Conservation (phyloP, 2,797 vertebrate species). For the Benthosema pterotum region DNA sequence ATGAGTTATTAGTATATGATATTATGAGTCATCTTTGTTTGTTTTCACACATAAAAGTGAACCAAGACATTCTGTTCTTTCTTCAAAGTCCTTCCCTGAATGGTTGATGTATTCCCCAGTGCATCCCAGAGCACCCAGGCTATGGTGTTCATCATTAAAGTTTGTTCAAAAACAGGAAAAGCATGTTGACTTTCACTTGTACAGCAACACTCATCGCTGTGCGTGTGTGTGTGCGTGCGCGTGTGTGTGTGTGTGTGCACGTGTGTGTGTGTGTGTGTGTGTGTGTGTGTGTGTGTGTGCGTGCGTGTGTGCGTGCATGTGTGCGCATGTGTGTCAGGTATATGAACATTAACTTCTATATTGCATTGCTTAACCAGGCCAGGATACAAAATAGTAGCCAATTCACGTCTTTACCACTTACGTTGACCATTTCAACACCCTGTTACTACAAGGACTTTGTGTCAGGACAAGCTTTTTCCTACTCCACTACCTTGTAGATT, state of each 20-base stretch:
- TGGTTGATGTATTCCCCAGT: slow-evolving; percentile 57
- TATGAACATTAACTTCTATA: slow-evolving; percentile 65
- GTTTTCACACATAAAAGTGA: not conserved
- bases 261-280: not conserved
- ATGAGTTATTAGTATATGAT: not conserved
- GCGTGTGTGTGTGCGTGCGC: not conserved
- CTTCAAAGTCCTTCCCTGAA: slow-evolving; percentile 25
- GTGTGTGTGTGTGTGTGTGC: not conserved
- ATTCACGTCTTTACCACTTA: slow-evolving; percentile 40
- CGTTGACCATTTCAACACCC: slow-evolving; percentile 40
- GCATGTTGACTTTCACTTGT: slow-evolving; percentile 12
- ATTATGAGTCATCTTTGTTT: not conserved
- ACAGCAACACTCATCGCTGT: not conserved
- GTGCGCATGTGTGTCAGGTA: not conserved
- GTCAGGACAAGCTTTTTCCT: not conserved
- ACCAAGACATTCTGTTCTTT: not conserved
- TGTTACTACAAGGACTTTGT: slow-evolving; percentile 41
- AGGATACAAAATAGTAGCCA: slow-evolving; percentile 46
- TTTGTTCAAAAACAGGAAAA: slow-evolving; percentile 17
- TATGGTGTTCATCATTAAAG: slow-evolving; percentile 43
- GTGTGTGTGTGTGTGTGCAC: slow-evolving; percentile 9
- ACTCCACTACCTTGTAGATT: not conserved
- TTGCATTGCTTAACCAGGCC: slow-evolving; percentile 42
- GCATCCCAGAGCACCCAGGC: slow-evolving; percentile 16
- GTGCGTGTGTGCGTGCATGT: not conserved